A percentile compares a stretch with the other conserved stretches of the same genome.
These are phyloP conservation scores for Coregonus suidteri DNA, from an alignment of 2,797 vertebrate genomes.

Conservation along the genomic window DNA sequence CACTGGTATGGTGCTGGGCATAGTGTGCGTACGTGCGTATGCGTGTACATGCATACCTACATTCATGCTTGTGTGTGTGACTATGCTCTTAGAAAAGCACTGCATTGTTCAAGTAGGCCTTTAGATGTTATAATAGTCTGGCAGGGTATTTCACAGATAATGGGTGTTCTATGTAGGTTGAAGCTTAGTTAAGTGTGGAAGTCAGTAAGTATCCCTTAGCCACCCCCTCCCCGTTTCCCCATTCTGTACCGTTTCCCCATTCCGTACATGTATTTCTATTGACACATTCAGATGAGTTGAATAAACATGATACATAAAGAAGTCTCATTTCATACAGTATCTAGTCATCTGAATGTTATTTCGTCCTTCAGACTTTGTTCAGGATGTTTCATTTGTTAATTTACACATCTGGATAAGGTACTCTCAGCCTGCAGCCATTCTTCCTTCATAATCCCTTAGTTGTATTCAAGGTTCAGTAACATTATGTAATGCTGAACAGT, in stretches of 20 bases:
- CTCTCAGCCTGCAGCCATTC: no score
- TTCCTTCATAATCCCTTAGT: neutral
- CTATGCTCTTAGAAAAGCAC: neutral
- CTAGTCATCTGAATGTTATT: neutral
- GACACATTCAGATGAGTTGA: no score
- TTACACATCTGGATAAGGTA: no score
- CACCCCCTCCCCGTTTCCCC: no score
- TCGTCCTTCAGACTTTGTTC: neutral
- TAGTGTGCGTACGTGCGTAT: neutral
- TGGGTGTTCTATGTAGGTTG: neutral
- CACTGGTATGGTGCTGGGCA: no score
- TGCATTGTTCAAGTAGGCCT: neutral
- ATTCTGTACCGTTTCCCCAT: no score
- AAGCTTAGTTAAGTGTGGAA: neutral
- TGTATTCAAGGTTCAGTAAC: neutral
- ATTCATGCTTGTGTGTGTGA: neutral
- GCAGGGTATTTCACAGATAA: neutral
- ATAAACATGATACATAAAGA: no score
- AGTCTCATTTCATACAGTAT: no score
- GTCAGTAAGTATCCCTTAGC: no score
- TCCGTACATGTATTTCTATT: no score
- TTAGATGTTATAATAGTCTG: neutral
- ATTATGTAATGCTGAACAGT: neutral
- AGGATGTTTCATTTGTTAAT: neutral
- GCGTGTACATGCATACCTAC: no score